phyloP scores from a whole-genome alignment of 1,140 invertebrate species.

The Oreohelix idahoensis region DNA sequence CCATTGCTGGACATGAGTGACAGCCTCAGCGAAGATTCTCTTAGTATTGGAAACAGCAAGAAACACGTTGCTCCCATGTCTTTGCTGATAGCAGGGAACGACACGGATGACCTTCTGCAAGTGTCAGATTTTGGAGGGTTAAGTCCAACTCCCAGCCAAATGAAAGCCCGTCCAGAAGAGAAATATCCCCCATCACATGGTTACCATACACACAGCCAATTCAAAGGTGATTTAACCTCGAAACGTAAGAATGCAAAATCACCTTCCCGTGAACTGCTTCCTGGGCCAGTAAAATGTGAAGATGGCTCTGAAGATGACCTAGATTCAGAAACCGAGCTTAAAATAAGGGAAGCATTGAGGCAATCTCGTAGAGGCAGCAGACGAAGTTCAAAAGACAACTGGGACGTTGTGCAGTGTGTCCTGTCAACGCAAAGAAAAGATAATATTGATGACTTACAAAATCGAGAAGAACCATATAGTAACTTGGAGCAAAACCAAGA shows the following conservation, averaged over 20 bases:
- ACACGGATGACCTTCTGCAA: slow-evolving; percentile 26
- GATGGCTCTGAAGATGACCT: neutral
- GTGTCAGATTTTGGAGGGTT: slow-evolving; percentile 29
- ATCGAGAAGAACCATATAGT: neutral
- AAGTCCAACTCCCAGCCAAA: slow-evolving; percentile 11
- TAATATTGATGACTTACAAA: neutral
- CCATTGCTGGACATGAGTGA: neutral
- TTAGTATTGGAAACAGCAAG: neutral
- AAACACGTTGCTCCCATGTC: neutral
- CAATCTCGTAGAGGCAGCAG: neutral
- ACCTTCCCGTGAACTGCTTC: neutral
- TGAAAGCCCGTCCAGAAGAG: neutral
- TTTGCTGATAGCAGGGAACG: neutral
- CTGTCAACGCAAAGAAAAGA: neutral
- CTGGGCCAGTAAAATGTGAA: neutral
- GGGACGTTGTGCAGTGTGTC: slow-evolving; percentile 19
- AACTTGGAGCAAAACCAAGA: too few species aligned
- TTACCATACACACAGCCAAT: neutral
- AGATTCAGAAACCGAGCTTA: neutral
- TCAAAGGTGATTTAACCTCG: neutral
- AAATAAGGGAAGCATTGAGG: neutral
- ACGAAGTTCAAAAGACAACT: slow-evolving; percentile 22
- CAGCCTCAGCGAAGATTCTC: slow-evolving; percentile 4
- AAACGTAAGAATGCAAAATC: neutral
- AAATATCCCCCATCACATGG: neutral